Base-by-base conservation (phyloP, 1,140 invertebrate genomes). In the Pachypsylla venusta region DNA sequence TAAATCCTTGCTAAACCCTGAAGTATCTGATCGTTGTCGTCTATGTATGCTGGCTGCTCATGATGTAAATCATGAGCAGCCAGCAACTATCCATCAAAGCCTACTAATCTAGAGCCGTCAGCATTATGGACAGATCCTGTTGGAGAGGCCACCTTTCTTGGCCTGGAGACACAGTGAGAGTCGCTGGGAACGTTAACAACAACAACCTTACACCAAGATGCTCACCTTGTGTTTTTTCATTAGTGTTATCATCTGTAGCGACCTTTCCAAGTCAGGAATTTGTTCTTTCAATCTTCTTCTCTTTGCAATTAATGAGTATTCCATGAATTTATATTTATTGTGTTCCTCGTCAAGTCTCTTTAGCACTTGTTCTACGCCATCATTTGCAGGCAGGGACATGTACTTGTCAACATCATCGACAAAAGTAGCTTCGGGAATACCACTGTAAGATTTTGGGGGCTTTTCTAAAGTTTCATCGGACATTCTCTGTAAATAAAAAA, bases 301-400 rank as follows among this genome's bases (percentile, higher is more conserved):
- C 67, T 92, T 93, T 40, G 82, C 83, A 62, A 81, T 74, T 61
- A 97, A 77, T 70, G 92, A 94, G 64, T 81, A 84, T 74, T 97
- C 94, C 87, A 98, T 94, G 69, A 93, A 93, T 75, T 96, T 96
- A 71, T 97, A 97, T 77, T 97, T 96, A 60, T 82, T 83, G 74
- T 93, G 89, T 70, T 87, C 84, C 67, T 96, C 93, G 70, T 97
- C 92, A 28, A 97, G 74, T 64, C 77, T 80, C 66, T 83, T 83
- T 39, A 97, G 73, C 13, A 93, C 92, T 70, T 81, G 80, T 66
- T 95, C 89, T 2, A 85, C 81, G 30, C 81, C 79, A 66, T 81
- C 79, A 67, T 90, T 90, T 69, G 92, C 90, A 24, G 83, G 74
- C 62, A 80, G 74, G 62, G 79, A 79, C 88, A 98, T 93, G 70